Evolutionary conservation across 1,140 invertebrate species (phyloP).

Genomic region (Calosoma granatense): DNA sequence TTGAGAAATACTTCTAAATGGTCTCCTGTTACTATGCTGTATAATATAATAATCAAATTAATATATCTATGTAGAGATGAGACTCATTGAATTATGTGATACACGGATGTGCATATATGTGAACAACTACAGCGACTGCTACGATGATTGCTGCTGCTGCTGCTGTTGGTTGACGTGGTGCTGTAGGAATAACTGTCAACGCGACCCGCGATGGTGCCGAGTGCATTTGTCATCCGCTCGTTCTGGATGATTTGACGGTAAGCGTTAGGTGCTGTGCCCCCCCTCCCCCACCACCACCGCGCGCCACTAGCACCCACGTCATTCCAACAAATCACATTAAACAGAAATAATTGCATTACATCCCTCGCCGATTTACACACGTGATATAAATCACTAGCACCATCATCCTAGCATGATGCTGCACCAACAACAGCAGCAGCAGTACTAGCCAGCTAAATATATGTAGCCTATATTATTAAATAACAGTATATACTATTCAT

Average conservation of each 20-base stretch:
- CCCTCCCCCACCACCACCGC: slow-evolving; percentile 19
- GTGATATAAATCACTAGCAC: slow-evolving; percentile 17
- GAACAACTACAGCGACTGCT: no score
- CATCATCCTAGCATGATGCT: no score
- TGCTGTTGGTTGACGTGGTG: not conserved
- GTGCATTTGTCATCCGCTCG: slow-evolving; percentile 36
- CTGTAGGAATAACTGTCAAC: slow-evolving; percentile 2
- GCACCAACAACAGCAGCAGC: no score
- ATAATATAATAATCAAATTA: no score
- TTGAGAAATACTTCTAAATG: no score
- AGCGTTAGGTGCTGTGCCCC: no score
- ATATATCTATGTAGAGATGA: no score
- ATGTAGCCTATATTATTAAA: no score
- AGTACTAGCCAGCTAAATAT: no score
- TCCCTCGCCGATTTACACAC: slow-evolving; percentile 32
- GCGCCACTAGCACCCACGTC: slow-evolving; percentile 32
- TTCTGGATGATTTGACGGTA: slow-evolving; percentile 36
- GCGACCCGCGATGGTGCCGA: slow-evolving; percentile 15
- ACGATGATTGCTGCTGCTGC: not conserved
- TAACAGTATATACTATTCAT: no score
- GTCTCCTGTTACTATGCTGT: no score
- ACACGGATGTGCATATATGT: no score
- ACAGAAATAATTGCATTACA: slow-evolving; percentile 36
- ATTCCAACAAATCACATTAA: slow-evolving; percentile 35
- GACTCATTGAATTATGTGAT: slow-evolving; percentile 3